These are phyloP conservation scores for Rhynchonema sp. DNA, from an alignment of 2,888 invertebrate genomes.

Conservation along the genomic window DNA sequence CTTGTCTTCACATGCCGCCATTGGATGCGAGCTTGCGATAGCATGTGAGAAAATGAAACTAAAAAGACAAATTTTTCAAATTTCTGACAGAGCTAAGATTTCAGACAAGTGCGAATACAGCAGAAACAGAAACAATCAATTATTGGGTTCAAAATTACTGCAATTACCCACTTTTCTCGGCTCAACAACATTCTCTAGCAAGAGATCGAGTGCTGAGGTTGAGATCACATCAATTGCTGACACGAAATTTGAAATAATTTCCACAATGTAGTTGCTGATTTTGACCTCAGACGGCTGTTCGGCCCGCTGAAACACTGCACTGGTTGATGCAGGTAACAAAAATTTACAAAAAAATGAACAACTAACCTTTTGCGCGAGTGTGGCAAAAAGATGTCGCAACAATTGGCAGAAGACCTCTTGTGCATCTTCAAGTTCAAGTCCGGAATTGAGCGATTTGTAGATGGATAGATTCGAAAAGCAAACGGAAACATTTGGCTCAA, in stretches of 20 bases:
- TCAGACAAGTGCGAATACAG: too few relatives aligned
- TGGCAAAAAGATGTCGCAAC: constrained; percentile 79
- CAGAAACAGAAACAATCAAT: too few relatives aligned
- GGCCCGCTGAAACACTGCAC: background rate
- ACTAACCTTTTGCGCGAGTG: constrained; percentile 27
- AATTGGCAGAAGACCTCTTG: constrained; percentile 52
- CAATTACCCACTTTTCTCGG: constrained; percentile 45
- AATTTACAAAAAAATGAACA: background rate
- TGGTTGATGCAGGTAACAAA: background rate
- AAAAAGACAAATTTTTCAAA: too few relatives aligned
- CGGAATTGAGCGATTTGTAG: constrained; percentile 96
- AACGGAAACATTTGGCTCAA: too few relatives aligned
- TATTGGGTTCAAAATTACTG: too few relatives aligned
- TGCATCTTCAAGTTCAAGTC: constrained; percentile 65
- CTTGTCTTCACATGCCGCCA: too few relatives aligned
- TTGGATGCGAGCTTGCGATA: too few relatives aligned
- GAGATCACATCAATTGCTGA: constrained; percentile 87
- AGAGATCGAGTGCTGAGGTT: constrained; percentile 75
- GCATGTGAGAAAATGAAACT: too few relatives aligned
- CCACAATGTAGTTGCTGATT: constrained; percentile 47
- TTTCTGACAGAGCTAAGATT: too few relatives aligned
- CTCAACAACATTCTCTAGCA: constrained; percentile 78
- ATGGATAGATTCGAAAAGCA: constrained; percentile 58
- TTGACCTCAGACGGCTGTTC: background rate
- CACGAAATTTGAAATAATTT: constrained; percentile 77